Conservation (phyloP, 2,797 vertebrate genomes). For the Cryptoblepharus egeriae region DNA sequence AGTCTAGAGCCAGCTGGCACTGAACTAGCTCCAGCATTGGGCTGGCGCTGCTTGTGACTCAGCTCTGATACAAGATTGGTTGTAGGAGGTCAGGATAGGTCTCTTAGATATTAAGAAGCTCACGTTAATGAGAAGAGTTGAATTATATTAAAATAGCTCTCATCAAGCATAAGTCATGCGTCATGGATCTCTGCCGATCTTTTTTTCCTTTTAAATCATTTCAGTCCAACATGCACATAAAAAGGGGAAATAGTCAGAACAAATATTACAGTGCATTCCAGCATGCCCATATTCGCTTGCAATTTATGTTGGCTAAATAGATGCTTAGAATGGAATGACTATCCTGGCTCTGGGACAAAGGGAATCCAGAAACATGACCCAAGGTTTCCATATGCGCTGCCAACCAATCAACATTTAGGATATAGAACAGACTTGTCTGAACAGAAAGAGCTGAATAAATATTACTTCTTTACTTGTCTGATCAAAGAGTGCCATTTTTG, state of each 20-base stretch:
- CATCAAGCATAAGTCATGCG: neutral
- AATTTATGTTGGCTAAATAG: slow-evolving; percentile 28
- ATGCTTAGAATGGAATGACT: slow-evolving; percentile 17
- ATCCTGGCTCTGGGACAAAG: slow-evolving; percentile 46
- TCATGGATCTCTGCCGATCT: neutral
- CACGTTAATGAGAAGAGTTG: neutral
- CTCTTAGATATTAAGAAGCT: neutral
- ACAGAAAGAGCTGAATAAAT: slow-evolving; percentile 30
- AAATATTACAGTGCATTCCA: neutral
- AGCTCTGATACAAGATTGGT: too few species aligned
- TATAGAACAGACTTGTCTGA: slow-evolving; percentile 47
- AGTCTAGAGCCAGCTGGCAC: too few species aligned
- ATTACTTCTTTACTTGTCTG: slow-evolving; percentile 28
- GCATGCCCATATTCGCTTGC: slow-evolving; percentile 1
- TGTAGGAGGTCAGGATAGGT: too few species aligned
- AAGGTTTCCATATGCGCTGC: slow-evolving; percentile 61
- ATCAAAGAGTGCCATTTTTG: slow-evolving; percentile 44
- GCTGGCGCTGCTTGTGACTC: too few species aligned
- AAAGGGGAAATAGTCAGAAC: neutral
- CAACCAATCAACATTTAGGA: slow-evolving; percentile 45
- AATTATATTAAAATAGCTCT: neutral
- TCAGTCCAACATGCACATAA: neutral
- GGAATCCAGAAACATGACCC: slow-evolving; percentile 54
- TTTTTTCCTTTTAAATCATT: slow-evolving; percentile 15
- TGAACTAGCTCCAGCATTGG: too few species aligned